phyloP scores from a whole-genome alignment of 2,113 vertebrate genomes.

The Leucoraja erinaceus region DNA sequence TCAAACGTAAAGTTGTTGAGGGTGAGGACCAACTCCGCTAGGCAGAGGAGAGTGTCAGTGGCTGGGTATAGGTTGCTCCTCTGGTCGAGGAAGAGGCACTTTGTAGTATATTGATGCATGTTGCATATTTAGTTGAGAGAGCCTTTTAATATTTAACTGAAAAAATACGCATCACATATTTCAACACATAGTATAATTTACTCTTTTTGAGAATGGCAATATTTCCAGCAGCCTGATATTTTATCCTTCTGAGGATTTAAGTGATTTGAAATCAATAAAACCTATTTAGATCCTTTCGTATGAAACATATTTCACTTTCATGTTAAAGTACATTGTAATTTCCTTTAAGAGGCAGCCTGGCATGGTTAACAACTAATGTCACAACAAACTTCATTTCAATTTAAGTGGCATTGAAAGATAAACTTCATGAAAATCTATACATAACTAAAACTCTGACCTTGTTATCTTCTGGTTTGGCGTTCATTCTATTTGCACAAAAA shows the following conservation, averaged over 20 bases:
- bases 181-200: background rate
- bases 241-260: background rate
- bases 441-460: too few species aligned
- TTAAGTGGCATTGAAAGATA: slow-evolving; percentile 57
- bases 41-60: too few species aligned
- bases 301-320: background rate
- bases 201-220: background rate
- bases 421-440: slow-evolving; percentile 9
- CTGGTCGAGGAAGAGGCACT: too few species aligned
- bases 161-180: background rate
- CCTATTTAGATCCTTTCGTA: background rate
- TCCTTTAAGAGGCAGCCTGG: slow-evolving; percentile 54
- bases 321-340: background rate
- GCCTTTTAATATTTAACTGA: background rate
- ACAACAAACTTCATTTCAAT: slow-evolving; percentile 51
- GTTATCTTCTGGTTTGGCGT: too few species aligned
- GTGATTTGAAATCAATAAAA: background rate
- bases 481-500: too few species aligned
- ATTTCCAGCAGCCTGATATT: background rate
- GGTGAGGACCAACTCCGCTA: too few species aligned
- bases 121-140: too few species aligned
- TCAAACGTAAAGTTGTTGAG: too few species aligned
- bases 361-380: slow-evolving; percentile 56
- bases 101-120: too few species aligned
- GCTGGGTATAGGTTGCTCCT: too few species aligned